A percentile compares a stretch with the other conserved stretches of the same genome.
phyloP scores from a whole-genome alignment of 2,113 vertebrate species.

The Xyrauchen texanus region DNA sequence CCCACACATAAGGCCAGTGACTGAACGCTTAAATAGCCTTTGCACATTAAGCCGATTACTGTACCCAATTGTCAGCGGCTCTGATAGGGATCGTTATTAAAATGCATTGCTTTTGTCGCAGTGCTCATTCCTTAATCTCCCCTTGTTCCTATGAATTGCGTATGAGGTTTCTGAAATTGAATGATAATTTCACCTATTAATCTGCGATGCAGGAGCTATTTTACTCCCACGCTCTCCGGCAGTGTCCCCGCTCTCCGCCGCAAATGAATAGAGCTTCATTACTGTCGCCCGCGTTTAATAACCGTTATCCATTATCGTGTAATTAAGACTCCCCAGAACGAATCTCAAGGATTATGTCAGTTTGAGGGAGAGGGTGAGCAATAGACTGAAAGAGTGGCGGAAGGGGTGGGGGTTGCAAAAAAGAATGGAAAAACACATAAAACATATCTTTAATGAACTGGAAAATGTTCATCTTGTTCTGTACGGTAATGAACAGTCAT shows the following conservation, averaged over 20 bases:
- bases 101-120: constrained; percentile 89
- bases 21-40: constrained; percentile 84
- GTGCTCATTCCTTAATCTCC: constrained; percentile 90
- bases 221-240: constrained; percentile 87
- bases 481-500: constrained; percentile 96
- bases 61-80: constrained; percentile 71
- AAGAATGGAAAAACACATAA: constrained; percentile 84
- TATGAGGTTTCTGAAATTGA: constrained; percentile 99
- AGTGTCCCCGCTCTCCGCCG: constrained; percentile 65
- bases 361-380: constrained; percentile 64
- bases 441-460: constrained; percentile 99
- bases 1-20: constrained; percentile 7
- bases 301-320: constrained; percentile 99
- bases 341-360: constrained; percentile 94
- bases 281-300: constrained; percentile 96
- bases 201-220: constrained; percentile 93
- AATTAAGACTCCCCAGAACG: constrained; percentile 99
- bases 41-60: constrained; percentile 89
- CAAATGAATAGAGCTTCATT: constrained; percentile 99
- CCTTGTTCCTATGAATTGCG: constrained; percentile 93
- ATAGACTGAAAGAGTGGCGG: constrained; percentile 54
- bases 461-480: constrained; percentile 98
- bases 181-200: constrained; percentile 99
- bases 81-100: constrained; percentile 81
- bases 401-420: constrained; percentile 37